phyloP scores from a whole-genome alignment of 2,888 invertebrate genomes.

The Chrysolina americana region DNA sequence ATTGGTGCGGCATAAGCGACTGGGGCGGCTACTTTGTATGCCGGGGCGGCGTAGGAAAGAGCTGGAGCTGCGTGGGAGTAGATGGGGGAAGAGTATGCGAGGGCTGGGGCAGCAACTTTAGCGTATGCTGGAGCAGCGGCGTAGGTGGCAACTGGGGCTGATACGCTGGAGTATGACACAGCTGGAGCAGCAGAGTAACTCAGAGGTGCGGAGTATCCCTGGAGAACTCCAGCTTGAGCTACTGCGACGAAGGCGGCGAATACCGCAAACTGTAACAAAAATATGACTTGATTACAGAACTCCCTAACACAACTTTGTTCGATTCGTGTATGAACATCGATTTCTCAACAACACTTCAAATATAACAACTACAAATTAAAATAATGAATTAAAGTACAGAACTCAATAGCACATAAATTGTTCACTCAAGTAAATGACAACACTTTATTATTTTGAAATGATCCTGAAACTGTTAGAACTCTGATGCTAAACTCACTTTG shows the following conservation, averaged over 20 bases:
- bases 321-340: no score
- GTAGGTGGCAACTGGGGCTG: constrained; percentile 17
- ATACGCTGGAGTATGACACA: constrained; percentile 38
- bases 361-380: no score
- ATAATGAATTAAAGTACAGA: no score
- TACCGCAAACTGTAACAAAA: not conserved
- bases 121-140: constrained; percentile 11
- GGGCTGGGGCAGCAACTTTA: not conserved
- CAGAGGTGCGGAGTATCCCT: not conserved
- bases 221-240: constrained; percentile 30
- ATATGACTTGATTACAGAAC: not conserved
- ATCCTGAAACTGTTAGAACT: not conserved
- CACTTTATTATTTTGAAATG: not conserved
- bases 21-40: constrained; percentile 51
- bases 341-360: no score
- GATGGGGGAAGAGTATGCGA: not conserved
- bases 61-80: not conserved
- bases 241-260: constrained; percentile 34
- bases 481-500: constrained; percentile 54
- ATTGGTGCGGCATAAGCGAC: constrained; percentile 63
- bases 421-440: no score
- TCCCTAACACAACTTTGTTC: no score
- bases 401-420: no score
- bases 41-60: constrained; percentile 53
- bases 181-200: constrained; percentile 30